Evolutionary conservation across 2,888 invertebrate species (phyloP).

Genomic region (Cataglyphis livida): DNA sequence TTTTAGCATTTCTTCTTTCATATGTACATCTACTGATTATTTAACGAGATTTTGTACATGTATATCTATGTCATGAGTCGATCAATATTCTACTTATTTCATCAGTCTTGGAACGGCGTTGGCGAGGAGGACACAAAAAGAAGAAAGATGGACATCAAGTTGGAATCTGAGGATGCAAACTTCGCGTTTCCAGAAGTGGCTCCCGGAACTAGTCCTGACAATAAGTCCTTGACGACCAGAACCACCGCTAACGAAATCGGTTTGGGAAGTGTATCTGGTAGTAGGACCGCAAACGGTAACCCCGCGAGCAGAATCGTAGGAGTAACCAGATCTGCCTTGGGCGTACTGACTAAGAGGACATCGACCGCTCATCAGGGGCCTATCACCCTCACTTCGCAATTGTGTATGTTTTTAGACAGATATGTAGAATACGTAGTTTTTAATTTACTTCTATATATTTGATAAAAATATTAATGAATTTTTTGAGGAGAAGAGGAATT

Average conservation of each 20-base stretch:
- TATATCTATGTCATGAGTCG: not conserved
- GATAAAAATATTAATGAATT: not conserved
- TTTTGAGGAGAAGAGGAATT: not conserved
- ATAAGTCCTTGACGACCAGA: conserved; percentile 74
- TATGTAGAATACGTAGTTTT: not conserved
- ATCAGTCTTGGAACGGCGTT: conserved; percentile 82
- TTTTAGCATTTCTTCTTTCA: conserved; percentile 6
- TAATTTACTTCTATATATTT: not conserved
- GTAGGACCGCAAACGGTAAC: conserved; percentile 84
- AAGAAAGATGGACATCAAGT: conserved; percentile 89
- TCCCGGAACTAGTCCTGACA: conserved; percentile 74
- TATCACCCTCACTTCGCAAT: conserved; percentile 89
- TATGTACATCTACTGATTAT: not conserved
- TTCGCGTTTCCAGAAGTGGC: conserved; percentile 89
- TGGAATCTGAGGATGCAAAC: conserved; percentile 91
- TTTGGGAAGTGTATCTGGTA: conserved; percentile 66
- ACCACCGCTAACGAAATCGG: conserved; percentile 71
- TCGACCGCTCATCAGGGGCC: conserved; percentile 88
- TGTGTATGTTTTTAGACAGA: conserved; percentile 85
- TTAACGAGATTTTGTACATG: conserved; percentile 11
- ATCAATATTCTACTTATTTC: conserved; percentile 40
- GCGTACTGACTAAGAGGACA: conserved; percentile 87
- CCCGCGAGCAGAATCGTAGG: conserved; percentile 86
- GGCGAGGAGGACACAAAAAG: conserved; percentile 87
- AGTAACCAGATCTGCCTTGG: conserved; percentile 87